Evolutionary conservation across 2,113 vertebrate species (phyloP).

Genomic region (Syrmaticus mikado): DNA sequence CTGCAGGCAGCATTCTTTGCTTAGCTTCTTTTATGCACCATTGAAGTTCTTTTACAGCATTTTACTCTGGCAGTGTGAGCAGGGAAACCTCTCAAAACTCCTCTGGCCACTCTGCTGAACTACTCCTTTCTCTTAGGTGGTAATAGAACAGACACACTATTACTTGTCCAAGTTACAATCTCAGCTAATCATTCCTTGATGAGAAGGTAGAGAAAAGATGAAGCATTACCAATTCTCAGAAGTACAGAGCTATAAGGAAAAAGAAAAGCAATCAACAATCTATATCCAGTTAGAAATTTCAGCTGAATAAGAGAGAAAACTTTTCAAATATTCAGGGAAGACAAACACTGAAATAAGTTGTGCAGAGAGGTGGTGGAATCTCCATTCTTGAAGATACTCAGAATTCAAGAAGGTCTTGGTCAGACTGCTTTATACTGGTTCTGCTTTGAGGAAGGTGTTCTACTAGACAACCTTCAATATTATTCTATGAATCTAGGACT

Average conservation of each 20-base stretch:
- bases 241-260: background rate
- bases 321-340: background rate
- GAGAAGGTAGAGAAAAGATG: background rate
- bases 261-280: background rate
- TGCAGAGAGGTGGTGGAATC: background rate
- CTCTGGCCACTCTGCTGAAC: background rate
- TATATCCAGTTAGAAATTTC: background rate
- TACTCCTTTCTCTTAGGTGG: background rate
- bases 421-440: background rate
- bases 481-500: background rate
- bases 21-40: background rate
- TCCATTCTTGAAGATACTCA: background rate
- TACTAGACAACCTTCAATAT: background rate
- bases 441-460: background rate
- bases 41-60: background rate
- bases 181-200: background rate
- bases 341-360: background rate
- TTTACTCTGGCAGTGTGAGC: background rate
- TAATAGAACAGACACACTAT: background rate
- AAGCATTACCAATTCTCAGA: background rate
- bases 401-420: background rate
- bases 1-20: background rate
- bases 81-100: background rate
- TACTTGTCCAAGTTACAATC: background rate
- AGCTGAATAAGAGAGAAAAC: background rate